Evolutionary conservation across 2,888 invertebrate genomes (phyloP), one percentile per base, ranked within the genome.

Genomic region (Aelia acuminata): DNA sequence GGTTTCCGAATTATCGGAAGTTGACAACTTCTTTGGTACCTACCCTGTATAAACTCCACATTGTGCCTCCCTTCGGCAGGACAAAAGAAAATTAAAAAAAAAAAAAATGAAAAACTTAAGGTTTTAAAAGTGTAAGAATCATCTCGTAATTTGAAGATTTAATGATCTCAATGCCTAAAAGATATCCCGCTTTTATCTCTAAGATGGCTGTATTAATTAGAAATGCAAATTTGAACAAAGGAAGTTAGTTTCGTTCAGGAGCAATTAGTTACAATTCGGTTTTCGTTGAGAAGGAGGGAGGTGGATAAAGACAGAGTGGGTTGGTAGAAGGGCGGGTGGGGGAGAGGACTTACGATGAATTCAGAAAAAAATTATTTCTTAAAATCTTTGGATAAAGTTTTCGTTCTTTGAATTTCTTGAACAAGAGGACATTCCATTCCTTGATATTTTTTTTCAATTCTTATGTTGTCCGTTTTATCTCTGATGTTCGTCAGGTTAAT

Each of bases 161-260:
- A 80, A 80, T 80, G 80, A 80, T 43, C 80, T 35, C 35, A 47
- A 47, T 43, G 80, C 43, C 43, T 47, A 47, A 47, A 80, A 80
- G 80, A 80, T 80, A 47, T 80, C 3, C 47, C n/a, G 43, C n/a
- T 47, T 80, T 47, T 43, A 80, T 80, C 43, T 80, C 80, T n/a
- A 80, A 80, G 80, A 80, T 80, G 80, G 43, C 80, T 43, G 80
- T 47, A 80, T 80, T 80, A 80, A 80, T 80, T 80, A 80, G 80
- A 80, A 80, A 80, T 80, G 80, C 43, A 80, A 80, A 80, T 80
- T 13, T 43, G 22, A 43, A 80, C 80, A 80, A 80, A 80, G 43
- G 43, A 80, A 80, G 80, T 80, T 80, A 80, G 80, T 43, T 80
- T 43, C 80, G 80, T 80, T 80, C 80, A 80, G n/a, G 80, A 80